Base-by-base conservation (phyloP, 2,113 vertebrate genomes). In the Rana temporaria region DNA sequence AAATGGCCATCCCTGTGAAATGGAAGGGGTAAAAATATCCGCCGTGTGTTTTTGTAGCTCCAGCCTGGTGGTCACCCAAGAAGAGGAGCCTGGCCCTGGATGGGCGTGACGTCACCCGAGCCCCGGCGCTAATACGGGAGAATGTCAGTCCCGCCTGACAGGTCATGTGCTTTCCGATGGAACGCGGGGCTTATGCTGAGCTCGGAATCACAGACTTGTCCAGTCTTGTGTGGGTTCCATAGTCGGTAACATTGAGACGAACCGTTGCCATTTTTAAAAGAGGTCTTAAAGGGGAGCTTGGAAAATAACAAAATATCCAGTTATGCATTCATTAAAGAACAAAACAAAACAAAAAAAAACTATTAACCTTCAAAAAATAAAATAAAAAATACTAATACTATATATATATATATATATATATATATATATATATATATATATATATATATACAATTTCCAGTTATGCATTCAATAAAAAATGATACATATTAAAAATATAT, bases 51-150 rank as follows among this genome's bases (percentile, higher is more conserved):
- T 81, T 56, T 24, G 6, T 19, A 30, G 64, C 52, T 42, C 19
- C 48, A 75, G 52, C 53, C 12, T 62, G 34, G 55, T 62, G 34
- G 55, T 52, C 59, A 66, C 79, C 56, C 79, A 81, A 73, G 71
- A 71, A 30, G 42, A 84, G 86, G 84, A 6, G 42, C 85, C 78
- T 87, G 85, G 85, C 84, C 3, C 24, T 20, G 48, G 63, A 18
- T 14, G 0, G 86, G 67, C 7, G 16, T 57, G 56, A 75, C 30
- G 38, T 75, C 26, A 75, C 20, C 24, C 32, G 20, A 34, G 14
- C 20, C 24, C 60, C 1, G 20, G 20, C 12, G 60, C 20, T 63
- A 63, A 63, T 63, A 75, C 32, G 70, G 18, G 26, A 59, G 26
- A 19, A n/a, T 9, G 4, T 17, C 71, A 20, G 67, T 26, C 48